Evolutionary conservation across 2,797 vertebrate genomes (phyloP).

Genomic region (Hylomyscus alleni): DNA sequence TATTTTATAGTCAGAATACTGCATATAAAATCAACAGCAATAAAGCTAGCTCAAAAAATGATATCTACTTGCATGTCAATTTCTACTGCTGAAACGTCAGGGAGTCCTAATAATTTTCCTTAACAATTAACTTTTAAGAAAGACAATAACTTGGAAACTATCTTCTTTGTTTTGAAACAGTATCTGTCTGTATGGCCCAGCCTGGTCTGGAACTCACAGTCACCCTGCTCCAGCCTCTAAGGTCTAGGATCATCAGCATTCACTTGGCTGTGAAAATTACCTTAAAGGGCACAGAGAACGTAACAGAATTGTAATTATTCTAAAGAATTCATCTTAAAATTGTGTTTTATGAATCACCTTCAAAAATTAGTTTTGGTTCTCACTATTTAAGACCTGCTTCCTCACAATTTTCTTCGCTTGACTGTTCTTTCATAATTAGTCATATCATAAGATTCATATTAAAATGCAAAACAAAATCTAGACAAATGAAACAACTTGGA

Average conservation of each 20-base stretch:
- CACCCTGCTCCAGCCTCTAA: background rate
- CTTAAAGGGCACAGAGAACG: constrained; percentile 16
- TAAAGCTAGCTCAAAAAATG: background rate
- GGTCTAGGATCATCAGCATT: background rate
- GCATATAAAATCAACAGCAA: background rate
- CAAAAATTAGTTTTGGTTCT: constrained; percentile 4
- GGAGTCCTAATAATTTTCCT: background rate
- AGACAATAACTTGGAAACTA: background rate
- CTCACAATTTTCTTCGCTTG: background rate
- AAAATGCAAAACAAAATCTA: constrained; percentile 4
- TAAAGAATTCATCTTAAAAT: background rate
- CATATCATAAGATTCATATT: background rate
- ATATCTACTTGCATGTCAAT: background rate
- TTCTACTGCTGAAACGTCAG: constrained; percentile 48
- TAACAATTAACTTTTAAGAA: constrained; percentile 14
- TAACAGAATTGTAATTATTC: constrained; percentile 23
- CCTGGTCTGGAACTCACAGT: background rate
- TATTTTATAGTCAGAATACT: background rate
- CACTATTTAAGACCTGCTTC: background rate
- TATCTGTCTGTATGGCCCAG: background rate
- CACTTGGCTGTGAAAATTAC: background rate
- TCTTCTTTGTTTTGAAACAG: background rate
- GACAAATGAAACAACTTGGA: constrained; percentile 21
- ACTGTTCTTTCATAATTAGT: background rate
- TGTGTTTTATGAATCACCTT: constrained; percentile 43